These are phyloP conservation scores for Laticauda colubrina DNA, from an alignment of 2,113 vertebrate species.

Conservation along the genomic window DNA sequence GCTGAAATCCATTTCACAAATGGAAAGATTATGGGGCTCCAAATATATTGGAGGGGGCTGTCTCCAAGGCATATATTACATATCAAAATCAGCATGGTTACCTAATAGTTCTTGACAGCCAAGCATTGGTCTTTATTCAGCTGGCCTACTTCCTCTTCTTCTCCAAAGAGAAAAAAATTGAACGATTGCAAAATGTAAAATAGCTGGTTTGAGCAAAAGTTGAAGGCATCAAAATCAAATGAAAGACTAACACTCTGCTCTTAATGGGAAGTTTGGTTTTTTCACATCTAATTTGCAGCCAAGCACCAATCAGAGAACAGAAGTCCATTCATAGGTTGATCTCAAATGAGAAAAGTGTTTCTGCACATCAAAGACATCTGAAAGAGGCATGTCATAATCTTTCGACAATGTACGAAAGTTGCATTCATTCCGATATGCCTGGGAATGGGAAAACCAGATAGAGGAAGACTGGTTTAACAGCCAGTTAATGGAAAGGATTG, in stretches of 20 bases:
- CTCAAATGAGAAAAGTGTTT: not conserved
- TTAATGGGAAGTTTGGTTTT: not conserved
- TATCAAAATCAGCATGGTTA: not conserved
- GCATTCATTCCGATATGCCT: not conserved
- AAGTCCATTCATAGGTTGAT: not conserved
- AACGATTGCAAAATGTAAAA: not conserved
- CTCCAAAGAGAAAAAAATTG: not conserved
- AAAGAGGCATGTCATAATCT: not conserved
- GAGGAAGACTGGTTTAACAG: not conserved
- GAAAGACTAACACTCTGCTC: accelerated
- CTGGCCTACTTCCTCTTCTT: not conserved
- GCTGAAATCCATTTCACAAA: not conserved
- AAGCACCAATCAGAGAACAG: not conserved
- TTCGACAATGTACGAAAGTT: too few species aligned
- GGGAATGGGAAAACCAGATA: not conserved
- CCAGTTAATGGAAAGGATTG: not conserved
- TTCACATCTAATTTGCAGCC: not conserved
- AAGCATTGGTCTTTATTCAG: not conserved
- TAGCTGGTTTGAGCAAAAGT: not conserved
- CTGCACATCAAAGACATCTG: not conserved
- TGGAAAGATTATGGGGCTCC: not conserved
- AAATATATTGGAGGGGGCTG: not conserved
- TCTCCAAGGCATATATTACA: not conserved
- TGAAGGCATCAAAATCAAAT: not conserved
- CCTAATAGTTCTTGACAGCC: not conserved